Percentiles rank a stretch among this genome's conserved stretches.
phyloP scores from a whole-genome alignment of 1,140 invertebrate species.

The Cotesia glomerata region DNA sequence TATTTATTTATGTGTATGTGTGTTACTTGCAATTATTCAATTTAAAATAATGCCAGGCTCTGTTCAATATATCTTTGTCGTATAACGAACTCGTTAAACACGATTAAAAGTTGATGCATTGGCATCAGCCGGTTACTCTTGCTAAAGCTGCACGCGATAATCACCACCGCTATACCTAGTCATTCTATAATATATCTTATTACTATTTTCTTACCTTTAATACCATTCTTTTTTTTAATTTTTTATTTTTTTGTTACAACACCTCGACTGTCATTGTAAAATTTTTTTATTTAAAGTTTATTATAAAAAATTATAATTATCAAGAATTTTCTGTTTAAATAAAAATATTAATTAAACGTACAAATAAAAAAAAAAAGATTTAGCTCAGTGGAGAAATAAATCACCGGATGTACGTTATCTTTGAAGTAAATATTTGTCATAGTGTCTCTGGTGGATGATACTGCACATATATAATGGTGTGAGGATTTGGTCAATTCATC shows the following conservation, averaged over 20 bases:
- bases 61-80: conserved; percentile 3
- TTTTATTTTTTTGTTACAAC: too few species aligned
- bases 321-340: too few species aligned
- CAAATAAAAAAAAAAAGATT: too few species aligned
- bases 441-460: too few species aligned
- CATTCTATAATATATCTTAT: neutral
- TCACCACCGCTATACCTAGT: neutral
- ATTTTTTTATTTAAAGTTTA: too few species aligned
- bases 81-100: conserved; percentile 9
- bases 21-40: neutral
- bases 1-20: neutral
- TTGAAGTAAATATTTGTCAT: neutral
- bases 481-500: neutral
- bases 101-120: conserved; percentile 16
- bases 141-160: neutral
- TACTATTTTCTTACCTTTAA: neutral
- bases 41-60: neutral
- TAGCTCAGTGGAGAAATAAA: neutral
- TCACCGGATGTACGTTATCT: neutral
- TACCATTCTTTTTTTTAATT: neutral
- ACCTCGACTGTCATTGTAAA: too few species aligned
- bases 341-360: too few species aligned
- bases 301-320: too few species aligned
- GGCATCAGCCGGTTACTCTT: neutral
- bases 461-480: neutral